Evolutionary conservation across 2,888 invertebrate genomes (phyloP).

Genomic region (Chloroclysta siterata): DNA sequence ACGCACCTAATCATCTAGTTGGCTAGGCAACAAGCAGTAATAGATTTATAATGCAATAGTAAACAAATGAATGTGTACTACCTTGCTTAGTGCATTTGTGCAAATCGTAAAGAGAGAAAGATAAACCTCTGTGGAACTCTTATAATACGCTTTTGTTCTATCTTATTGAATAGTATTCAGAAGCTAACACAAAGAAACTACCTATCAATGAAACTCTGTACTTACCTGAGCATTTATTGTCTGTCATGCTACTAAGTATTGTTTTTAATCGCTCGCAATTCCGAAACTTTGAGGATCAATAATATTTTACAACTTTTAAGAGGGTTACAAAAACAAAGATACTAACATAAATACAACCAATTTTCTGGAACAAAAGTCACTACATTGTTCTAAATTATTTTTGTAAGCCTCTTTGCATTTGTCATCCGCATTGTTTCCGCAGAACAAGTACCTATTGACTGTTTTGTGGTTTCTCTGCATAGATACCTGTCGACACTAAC

Average conservation of each 20-base stretch:
- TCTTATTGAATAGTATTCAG: neutral
- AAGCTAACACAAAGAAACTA: constrained; percentile 2
- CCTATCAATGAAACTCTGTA: neutral
- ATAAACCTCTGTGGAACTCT: neutral
- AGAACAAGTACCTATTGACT: constrained; percentile 19
- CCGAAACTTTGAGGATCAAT: neutral
- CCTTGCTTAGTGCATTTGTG: neutral
- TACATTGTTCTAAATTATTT: neutral
- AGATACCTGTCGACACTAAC: constrained; percentile 87
- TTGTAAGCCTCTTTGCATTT: constrained; percentile 5
- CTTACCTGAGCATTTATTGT: constrained; percentile 5
- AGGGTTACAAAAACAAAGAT: neutral
- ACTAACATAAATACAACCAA: neutral
- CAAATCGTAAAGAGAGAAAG: neutral
- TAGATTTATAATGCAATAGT: constrained; percentile 7
- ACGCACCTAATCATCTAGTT: constrained; percentile 9
- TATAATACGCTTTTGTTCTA: too few species aligned
- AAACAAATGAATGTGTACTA: neutral
- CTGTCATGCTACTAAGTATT: neutral
- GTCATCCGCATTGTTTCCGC: neutral
- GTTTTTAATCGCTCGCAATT: neutral
- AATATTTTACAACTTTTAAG: neutral
- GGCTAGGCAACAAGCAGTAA: constrained; percentile 13
- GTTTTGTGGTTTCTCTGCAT: constrained; percentile 39
- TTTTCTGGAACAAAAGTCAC: neutral